A percentile compares a stretch with the other conserved stretches of the same genome.
phyloP scores from a whole-genome alignment of 2,888 invertebrate genomes.

The Napeogenes sylphis region DNA sequence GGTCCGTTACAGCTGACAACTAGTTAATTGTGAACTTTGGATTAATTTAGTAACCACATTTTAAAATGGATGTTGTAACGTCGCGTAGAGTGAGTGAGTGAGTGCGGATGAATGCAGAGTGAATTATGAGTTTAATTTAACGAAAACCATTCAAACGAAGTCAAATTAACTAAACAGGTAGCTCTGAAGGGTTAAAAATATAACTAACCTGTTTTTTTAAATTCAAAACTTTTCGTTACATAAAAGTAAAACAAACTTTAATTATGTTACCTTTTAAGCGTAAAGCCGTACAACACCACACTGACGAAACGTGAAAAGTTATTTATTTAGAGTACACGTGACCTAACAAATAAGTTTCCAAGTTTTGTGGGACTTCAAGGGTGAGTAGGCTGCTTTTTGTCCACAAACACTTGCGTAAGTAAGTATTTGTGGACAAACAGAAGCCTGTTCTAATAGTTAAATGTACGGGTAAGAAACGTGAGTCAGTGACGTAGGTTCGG shows the following conservation, averaged over 20 bases:
- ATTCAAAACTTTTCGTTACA: neutral
- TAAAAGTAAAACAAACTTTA: conserved; percentile 5
- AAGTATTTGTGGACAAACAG: conserved; percentile 41
- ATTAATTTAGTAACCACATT: conserved; percentile 69
- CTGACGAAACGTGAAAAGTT: conserved; percentile 25
- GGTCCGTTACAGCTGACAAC: conserved; percentile 63
- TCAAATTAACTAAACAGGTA: neutral
- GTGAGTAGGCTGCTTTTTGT: conserved; percentile 46
- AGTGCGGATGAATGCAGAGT: conserved; percentile 44
- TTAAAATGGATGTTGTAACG: conserved; percentile 67
- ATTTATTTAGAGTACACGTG: conserved; percentile 56
- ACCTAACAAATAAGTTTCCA: conserved; percentile 54
- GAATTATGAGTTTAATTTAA: conserved; percentile 29
- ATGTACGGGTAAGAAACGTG: conserved; percentile 34
- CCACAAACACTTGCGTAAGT: conserved; percentile 44
- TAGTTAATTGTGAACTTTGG: conserved; percentile 70
- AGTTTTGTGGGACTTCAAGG: conserved; percentile 55
- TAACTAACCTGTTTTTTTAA: neutral
- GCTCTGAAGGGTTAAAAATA: neutral
- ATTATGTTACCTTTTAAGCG: conserved; percentile 8
- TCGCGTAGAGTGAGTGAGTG: conserved; percentile 52
- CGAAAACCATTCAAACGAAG: conserved; percentile 10
- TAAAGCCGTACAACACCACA: conserved; percentile 16
- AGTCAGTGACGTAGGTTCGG: conserved; percentile 21
- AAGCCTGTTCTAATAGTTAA: conserved; percentile 38